Base-by-base conservation (phyloP, 2,797 vertebrate species). In the Macropus fuliginosus region DNA sequence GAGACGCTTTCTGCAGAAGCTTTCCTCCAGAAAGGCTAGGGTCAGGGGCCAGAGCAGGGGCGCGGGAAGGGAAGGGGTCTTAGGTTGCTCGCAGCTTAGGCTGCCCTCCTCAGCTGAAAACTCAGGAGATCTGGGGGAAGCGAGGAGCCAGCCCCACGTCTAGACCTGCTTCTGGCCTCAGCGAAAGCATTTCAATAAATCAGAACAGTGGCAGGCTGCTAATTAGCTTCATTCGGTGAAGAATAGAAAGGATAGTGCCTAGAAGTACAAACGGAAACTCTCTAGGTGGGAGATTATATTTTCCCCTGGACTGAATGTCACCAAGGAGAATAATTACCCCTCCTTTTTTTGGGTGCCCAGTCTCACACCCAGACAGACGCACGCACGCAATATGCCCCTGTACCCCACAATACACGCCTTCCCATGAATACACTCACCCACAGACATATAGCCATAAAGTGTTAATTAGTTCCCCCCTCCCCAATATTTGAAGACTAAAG, bases 161-260 rank as follows among this genome's bases (percentile, higher is more conserved):
- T 91, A 95, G 93, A 93, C 96, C 97, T 90, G 97, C 96, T 95
- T 16, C 52, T 52, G 31, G 54, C 54, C 54, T 91, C 90, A 91
- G 29, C 54, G 18, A 55, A 93, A 95, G 94, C 93, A 94, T 96
- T 96, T 97, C 96, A 97, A 96, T 95, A 96, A 97, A 97, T 97
- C 97, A 96, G 96, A 97, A 96, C 90, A 50, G 96, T 96, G 97
- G 97, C 98, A 98, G 97, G 96, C 96, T 97, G 98, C 97, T 98
- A 97, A 97, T 98, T 97, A 98, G 97, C 96, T 97, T 55, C 92
- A 1, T 95, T 50, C 94, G 10, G 94, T 54, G 93, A 97, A 97
- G 97, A 97, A 95, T 93, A 10, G 93, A 34, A 40, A 52, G 92
- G 46, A 27, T 28, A 66, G 95, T 91, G 87, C 55, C 94, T 50